Evolutionary conservation across 1,140 invertebrate genomes (phyloP), one percentile per base, ranked within the genome.

Genomic region (Drosophila auraria): DNA sequence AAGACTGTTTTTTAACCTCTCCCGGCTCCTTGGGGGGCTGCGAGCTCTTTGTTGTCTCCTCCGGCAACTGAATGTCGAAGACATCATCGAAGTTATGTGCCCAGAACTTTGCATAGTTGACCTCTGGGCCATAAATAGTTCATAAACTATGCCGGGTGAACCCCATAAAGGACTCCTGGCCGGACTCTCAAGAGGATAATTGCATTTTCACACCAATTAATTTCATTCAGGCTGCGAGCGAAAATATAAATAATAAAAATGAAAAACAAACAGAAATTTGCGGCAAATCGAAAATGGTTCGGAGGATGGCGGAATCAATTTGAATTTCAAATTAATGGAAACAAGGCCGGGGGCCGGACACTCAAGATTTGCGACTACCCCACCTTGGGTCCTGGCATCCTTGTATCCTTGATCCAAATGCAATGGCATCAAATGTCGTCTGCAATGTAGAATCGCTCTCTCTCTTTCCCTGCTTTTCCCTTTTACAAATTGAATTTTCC

Each of bases 1-100:
- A 77, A 49, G 74, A 33, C 36, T 56, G 8, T 30, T 47, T 49
- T 65, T 61, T 57, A 38, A 17, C 11, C n/a, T 25, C 36, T 20
- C 20, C 25, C 11, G 33, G 23, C 47, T 57, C 44, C 42, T 27
- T 45, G 15, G 47, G 30, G 45, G 5, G 14, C 54, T 11, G 2
- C 36, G 54, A 57, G 47, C 65, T 68, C 86, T 89, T 89, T 89
- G 84, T 90, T 90, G 84, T 86, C 82, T 86, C 53, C 53, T 5
- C 20, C 51, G 40, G 23, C 30, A 57, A 64, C 63, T 83, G 68
- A 54, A 79, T 57, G 84, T 89, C 86, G 84, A 89, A 84, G 84
- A 80, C 84, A 79, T 89, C 86, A 89, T 90, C 84, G 86, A 89
- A 89, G 84, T 73, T 84, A 89, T 89, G 84, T 81, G 82, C 70